Conservation (phyloP, 2,113 vertebrate species). For the Xiphias gladius region DNA sequence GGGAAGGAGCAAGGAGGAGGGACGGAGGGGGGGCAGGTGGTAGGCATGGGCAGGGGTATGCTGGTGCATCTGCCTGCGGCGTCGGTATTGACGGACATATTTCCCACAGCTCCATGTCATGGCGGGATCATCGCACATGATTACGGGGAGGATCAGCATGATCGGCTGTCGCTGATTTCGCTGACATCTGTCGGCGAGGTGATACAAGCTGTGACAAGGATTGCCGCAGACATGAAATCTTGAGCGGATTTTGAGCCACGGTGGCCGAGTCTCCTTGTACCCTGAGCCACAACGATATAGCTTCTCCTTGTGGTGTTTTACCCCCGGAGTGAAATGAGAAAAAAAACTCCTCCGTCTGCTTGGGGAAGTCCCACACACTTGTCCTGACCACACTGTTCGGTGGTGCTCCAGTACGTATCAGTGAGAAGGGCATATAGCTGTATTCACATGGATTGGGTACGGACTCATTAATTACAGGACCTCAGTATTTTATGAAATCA, state of each 20-base stretch:
- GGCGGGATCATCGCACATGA: conserved; percentile 86
- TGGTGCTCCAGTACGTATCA: neutral
- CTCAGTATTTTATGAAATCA: too few species aligned
- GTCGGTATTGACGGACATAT: conserved; percentile 62
- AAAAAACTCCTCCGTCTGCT: conserved; percentile 34
- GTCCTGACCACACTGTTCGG: neutral
- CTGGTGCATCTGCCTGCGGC: conserved; percentile 67
- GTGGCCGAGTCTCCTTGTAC: conserved; percentile 42
- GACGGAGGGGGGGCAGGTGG: conserved; percentile 42
- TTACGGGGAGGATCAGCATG: conserved; percentile 89
- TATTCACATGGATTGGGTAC: neutral
- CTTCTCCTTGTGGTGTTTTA: neutral
- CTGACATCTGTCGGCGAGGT: conserved; percentile 94
- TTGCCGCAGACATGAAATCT: conserved; percentile 86
- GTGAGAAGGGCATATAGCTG: neutral
- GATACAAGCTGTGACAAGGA: conserved; percentile 91
- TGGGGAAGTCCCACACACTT: neutral
- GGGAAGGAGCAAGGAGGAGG: conserved; percentile 5
- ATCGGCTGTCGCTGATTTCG: conserved; percentile 93
- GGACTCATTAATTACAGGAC: too few species aligned
- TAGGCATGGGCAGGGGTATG: conserved; percentile 52
- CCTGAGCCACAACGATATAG: neutral
- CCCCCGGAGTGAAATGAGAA: neutral
- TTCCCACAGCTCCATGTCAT: conserved; percentile 84
- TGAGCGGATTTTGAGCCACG: conserved; percentile 83